Evolutionary conservation across 2,113 vertebrate genomes (phyloP), one percentile per base, ranked within the genome.

Genomic region (Chamaea fasciata): DNA sequence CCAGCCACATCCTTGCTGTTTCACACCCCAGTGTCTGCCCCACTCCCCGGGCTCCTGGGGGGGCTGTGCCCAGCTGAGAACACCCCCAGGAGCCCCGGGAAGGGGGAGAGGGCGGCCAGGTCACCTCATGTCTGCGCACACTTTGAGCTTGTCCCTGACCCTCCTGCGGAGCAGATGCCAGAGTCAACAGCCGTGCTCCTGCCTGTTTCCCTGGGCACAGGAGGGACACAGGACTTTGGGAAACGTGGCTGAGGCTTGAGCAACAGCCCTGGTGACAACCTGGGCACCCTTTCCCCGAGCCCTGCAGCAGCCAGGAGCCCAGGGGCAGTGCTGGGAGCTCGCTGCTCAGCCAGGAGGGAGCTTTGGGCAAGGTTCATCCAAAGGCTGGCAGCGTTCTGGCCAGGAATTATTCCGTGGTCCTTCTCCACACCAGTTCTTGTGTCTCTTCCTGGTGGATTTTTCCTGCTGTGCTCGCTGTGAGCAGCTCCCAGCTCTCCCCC

Each of bases 31-130:
- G 10, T 0, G 1, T 6, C 50, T 77, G 59, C 20, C 26, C 27
- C 11, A 0, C 8, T 41, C 37, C 55, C 73, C 8, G 0, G 13
- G 23, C 35, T 50, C 56, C 71, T 19, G 4, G 8, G 2, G 2
- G 3, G 7, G 26, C 1, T 13, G 46, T 27, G 75, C 80, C 2
- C 5, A 1, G 59, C 15, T n/a, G 46, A 11, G 28, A 57, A 27
- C 39, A 7, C 47, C 3, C 2, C 5, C 2, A 52, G 30, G 39
- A 64, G 15, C 7, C 21, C 3, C 1, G 6, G 13, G 50, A 4
- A 59, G 52, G 26, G 26, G 24, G 69, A 31, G 69, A 13, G 46
- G 77, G 59, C 30, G 30, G 30, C 1, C 7, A 22, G 11, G 65
- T 50, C 57, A 2, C 68, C 90, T 74, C 39, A 0, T 6, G 42